Evolutionary conservation across 2,113 vertebrate genomes (phyloP).

Genomic region (Phodopus roborovskii): DNA sequence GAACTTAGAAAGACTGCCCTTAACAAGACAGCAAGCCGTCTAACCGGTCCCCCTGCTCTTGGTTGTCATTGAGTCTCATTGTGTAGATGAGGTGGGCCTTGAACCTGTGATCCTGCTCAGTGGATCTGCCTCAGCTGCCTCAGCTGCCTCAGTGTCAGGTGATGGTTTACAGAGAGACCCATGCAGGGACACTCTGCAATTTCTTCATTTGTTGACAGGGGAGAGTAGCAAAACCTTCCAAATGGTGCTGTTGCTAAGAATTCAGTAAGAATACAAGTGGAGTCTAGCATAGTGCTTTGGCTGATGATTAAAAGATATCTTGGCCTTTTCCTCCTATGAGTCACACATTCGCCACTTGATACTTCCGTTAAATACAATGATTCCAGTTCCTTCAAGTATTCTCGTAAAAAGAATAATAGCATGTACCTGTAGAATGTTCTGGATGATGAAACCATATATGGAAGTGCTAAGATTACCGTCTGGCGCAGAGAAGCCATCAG

Average conservation of each 20-base stretch:
- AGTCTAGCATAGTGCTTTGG: background rate
- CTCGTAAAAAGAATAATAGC: background rate
- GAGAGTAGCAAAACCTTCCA: background rate
- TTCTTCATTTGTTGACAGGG: constrained; percentile 25
- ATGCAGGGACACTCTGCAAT: background rate
- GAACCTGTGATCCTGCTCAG: background rate
- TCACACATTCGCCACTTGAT: background rate
- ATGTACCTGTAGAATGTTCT: background rate
- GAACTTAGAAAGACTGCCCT: background rate
- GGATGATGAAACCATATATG: background rate
- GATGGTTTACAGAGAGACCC: background rate
- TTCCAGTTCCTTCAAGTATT: background rate
- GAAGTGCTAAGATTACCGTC: background rate
- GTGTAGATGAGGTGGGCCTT: background rate
- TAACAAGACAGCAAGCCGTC: background rate
- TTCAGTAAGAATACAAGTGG: background rate
- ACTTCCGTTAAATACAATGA: background rate
- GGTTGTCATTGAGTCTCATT: background rate
- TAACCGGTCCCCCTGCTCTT: background rate
- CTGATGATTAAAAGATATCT: background rate
- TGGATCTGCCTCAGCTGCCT: background rate
- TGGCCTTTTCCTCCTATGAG: background rate
- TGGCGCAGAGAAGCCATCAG: background rate
- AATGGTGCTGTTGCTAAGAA: background rate
- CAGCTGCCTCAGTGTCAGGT: background rate